Evolutionary conservation across 2,888 invertebrate genomes (phyloP).

Genomic region (Cancer borealis): DNA sequence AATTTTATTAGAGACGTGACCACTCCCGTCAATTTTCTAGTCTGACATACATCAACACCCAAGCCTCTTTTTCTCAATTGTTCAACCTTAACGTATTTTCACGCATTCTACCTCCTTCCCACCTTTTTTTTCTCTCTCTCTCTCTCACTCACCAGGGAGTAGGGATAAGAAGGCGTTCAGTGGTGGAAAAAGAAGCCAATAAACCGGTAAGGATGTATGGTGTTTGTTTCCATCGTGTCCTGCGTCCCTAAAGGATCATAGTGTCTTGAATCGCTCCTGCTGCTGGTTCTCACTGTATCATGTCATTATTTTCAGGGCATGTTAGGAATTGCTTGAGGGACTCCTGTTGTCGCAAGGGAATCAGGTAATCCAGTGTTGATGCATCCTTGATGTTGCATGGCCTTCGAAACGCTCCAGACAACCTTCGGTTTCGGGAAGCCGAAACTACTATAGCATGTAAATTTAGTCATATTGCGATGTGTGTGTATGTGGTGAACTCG

Average conservation of each 20-base stretch:
- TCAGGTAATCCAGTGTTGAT: not conserved
- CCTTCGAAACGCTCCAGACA: not conserved
- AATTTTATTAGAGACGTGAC: not conserved
- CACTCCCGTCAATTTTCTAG: not conserved
- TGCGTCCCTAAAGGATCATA: not conserved
- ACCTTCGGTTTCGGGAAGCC: not conserved
- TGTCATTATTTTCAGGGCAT: not conserved
- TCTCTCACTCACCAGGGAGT: not conserved
- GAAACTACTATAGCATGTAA: not conserved
- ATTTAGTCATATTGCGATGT: not conserved
- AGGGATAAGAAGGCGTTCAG: not conserved
- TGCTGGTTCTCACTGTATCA: not conserved
- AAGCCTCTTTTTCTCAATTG: not conserved
- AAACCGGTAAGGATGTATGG: not conserved
- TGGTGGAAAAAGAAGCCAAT: not conserved
- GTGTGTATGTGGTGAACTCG: no score
- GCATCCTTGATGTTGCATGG: not conserved
- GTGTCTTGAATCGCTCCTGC: not conserved
- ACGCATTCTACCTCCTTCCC: not conserved
- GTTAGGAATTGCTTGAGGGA: slow-evolving; percentile 21
- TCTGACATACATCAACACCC: not conserved
- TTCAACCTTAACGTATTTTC: not conserved
- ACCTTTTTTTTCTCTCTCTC: not conserved
- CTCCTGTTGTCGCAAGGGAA: not conserved
- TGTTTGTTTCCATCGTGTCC: not conserved